Evolutionary conservation across 1,140 invertebrate genomes (phyloP), one percentile per base, ranked within the genome.

Genomic region (Anastrepha ludens): DNA sequence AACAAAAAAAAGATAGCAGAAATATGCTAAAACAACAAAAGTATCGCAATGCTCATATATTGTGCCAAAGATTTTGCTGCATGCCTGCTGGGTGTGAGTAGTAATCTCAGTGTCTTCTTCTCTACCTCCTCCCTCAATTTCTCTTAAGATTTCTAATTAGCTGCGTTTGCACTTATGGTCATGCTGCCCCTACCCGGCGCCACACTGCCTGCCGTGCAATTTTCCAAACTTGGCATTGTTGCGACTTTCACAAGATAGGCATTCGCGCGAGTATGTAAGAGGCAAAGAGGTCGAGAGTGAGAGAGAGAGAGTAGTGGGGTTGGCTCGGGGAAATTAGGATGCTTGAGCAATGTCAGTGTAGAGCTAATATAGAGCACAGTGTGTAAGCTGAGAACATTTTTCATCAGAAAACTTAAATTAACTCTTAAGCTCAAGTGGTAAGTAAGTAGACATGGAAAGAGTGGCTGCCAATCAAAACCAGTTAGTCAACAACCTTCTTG

Each of bases 91-190:
- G 74, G 47, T 55, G 3, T 81, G 15, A n/a, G 44, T 20, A 29
- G 74, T 20, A 55, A 55, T 11, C 47, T 81, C 44, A 13, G 15
- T 41, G 47, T 20, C 8, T 9, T 5, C 74, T 50, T 20, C 74
- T 17, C 47, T 39, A 29, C 29, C 64, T 29, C 17, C 47, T 4
- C 44, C 44, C n/a, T 8, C 74, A 55, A n/a, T 81, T 55, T 81
- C 47, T 81, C 55, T 81, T 58, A 81, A 81, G 74, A 55, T 81
- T 81, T 81, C 74, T 81, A 81, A 81, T 81, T 81, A 81, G 74
- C 74, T 81, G 74, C 74, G 13, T 55, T 81, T 55, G 74, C 74
- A 81, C 74, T 81, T 81, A 29, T 81, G 74, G 74, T 81, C 74
- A 81, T 81, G 20, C 29, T 70, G 7, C 15, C 7, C 81, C 17